Conservation (phyloP, 2,888 invertebrate genomes). For the Incurvaria masculella region DNA sequence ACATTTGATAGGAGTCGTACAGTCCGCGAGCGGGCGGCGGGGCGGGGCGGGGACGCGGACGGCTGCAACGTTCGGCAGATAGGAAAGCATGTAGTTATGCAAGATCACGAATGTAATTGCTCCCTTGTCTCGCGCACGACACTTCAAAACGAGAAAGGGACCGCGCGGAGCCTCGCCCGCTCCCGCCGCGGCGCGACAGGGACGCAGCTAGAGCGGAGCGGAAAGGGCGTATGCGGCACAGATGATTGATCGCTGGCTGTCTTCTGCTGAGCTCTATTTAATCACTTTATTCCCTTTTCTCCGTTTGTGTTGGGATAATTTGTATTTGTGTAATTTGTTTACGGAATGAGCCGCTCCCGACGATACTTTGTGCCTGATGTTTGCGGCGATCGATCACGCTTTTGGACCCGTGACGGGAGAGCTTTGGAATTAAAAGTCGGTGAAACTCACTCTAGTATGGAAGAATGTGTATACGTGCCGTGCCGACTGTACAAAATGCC, state of each 20-base stretch:
- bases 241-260: slow-evolving; percentile 58
- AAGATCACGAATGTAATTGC: slow-evolving; percentile 61
- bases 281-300: slow-evolving; percentile 60
- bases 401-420: too few relatives aligned
- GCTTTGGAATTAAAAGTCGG: neutral
- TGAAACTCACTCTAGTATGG: too few relatives aligned
- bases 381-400: neutral
- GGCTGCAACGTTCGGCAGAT: neutral
- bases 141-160: slow-evolving; percentile 51
- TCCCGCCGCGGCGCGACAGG: slow-evolving; percentile 25
- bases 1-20: too few relatives aligned
- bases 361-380: neutral
- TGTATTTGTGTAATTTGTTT: slow-evolving; percentile 56
- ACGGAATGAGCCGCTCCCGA: slow-evolving; percentile 41
- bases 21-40: too few relatives aligned
- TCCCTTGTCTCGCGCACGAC: slow-evolving; percentile 56
- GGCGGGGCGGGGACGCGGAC: neutral
- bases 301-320: slow-evolving; percentile 55
- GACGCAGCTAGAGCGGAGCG: slow-evolving; percentile 30
- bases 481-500: too few relatives aligned
- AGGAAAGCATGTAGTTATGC: slow-evolving; percentile 32
- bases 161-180: slow-evolving; percentile 16
- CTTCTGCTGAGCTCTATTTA: slow-evolving; percentile 58
- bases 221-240: slow-evolving; percentile 52
- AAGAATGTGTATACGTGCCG: too few relatives aligned